Percentiles rank a stretch among this genome's conserved stretches.
phyloP scores from a whole-genome alignment of 30 jellyfish, hydroid and myxozoan genomes.

The Turritopsis dohrnii region DNA sequence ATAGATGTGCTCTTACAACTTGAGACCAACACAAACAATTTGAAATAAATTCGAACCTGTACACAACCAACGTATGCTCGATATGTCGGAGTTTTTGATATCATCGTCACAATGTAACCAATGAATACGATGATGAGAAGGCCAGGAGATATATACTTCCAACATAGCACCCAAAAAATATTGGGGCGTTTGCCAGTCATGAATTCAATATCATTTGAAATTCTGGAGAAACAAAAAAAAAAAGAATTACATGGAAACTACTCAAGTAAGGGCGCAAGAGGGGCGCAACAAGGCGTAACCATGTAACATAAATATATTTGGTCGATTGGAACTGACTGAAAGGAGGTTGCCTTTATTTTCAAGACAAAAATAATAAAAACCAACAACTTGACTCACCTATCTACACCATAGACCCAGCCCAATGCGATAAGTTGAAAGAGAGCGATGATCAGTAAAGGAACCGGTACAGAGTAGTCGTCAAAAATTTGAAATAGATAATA shows the following conservation, averaged over 20 bases:
- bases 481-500: conserved; percentile 87
- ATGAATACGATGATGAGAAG: conserved; percentile 66
- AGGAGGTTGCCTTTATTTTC: too few species aligned
- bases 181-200: conserved; percentile 96
- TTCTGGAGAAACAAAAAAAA: conserved; percentile 28
- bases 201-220: conserved; percentile 85
- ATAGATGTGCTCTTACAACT: background rate
- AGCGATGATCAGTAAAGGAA: conserved; percentile 83
- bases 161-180: conserved; percentile 66
- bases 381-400: conserved; percentile 36
- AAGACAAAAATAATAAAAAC: background rate
- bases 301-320: background rate
- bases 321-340: too few species aligned
- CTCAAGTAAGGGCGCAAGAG: background rate
- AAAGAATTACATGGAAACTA: background rate
- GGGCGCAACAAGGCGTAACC: background rate
- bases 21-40: background rate
- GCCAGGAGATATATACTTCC: conserved; percentile 92
- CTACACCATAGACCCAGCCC: conserved; percentile 95
- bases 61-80: conserved; percentile 79
- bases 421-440: conserved; percentile 84
- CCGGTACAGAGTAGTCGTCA: conserved; percentile 95
- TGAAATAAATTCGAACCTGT: conserved; percentile 48
- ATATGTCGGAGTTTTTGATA: conserved; percentile 62
- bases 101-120: conserved; percentile 51